Evolutionary conservation across 2,797 vertebrate species (phyloP), one percentile per base, ranked within the genome.

Genomic region (Xenopus petersii): DNA sequence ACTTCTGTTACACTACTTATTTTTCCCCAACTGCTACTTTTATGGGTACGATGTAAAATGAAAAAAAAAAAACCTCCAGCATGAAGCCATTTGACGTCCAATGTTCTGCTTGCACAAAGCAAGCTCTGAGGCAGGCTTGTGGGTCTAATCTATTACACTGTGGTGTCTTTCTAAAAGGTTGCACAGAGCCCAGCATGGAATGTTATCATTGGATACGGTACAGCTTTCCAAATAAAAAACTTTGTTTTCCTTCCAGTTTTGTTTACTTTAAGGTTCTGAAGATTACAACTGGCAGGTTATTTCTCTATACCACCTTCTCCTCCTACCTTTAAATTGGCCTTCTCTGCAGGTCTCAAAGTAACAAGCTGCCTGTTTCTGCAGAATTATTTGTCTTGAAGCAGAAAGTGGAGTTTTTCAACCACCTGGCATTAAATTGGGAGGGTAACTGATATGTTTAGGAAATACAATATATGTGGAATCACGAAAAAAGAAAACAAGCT

Each of bases 121-220:
- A 64, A 81, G 79, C 68, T 87, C 82, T 88, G 82, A 90, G 77
- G 74, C 13, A 16, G 76, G 77, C 77, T 64, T 16, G 0, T 67
- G 67, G 70, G 77, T 80, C 80, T 2, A 1, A 75, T 74, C 70
- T 78, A 71, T 64, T 80, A 81, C 85, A 88, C 85, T 86, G 81
- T 83, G 73, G 76, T 83, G 80, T 86, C 87, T 89, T 90, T 90
- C 86, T 89, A 77, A 86, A 86, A 82, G 80, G 68, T 75, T 84
- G 64, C 42, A 0, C 49, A 81, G 56, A 81, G 81, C 84, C 80
- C 82, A 77, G 82, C 77, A 72, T 78, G 83, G 80, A 87, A 77
- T 91, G 89, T 91, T 92, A 86, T 90, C 82, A 82, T 87, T 90
- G 90, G 90, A 86, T 11, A 15, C 46, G 3, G 48, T 82, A 87